These are phyloP conservation scores for Cistogaster globosa DNA, from an alignment of 2,888 invertebrate genomes.

Conservation along the genomic window DNA sequence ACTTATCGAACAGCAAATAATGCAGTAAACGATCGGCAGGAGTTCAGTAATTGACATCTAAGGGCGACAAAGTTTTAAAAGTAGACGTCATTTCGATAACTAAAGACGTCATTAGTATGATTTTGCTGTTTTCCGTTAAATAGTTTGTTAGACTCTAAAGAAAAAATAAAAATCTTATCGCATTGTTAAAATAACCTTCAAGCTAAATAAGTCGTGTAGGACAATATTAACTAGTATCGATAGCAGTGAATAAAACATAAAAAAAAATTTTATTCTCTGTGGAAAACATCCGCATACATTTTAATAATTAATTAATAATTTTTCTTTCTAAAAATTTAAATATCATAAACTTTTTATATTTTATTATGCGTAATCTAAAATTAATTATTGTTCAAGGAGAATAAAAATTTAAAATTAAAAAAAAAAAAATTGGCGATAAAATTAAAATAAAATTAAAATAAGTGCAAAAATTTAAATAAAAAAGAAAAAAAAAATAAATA, in stretches of 20 bases:
- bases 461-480: no score
- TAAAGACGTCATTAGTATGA: conserved; percentile 33
- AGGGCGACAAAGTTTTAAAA: neutral
- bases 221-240: neutral
- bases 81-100: conserved; percentile 21
- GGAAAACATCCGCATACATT: no score
- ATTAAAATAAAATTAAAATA: no score
- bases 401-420: no score
- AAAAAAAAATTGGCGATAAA: no score
- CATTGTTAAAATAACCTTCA: conserved; percentile 16
- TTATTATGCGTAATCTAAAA: no score
- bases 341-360: no score
- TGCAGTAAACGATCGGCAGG: conserved; percentile 38
- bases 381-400: no score
- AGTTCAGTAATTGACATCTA: conserved; percentile 27
- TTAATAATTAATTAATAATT: no score
- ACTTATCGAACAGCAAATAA: neutral
- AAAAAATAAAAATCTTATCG: neutral
- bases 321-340: no score
- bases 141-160: neutral
- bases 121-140: neutral
- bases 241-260: neutral
- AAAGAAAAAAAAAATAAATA: no score
- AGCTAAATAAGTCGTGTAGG: conserved; percentile 8
- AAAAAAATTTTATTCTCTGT: no score